Base-by-base conservation (phyloP, 2,113 vertebrate genomes). In the Hypomesus transpacificus region DNA sequence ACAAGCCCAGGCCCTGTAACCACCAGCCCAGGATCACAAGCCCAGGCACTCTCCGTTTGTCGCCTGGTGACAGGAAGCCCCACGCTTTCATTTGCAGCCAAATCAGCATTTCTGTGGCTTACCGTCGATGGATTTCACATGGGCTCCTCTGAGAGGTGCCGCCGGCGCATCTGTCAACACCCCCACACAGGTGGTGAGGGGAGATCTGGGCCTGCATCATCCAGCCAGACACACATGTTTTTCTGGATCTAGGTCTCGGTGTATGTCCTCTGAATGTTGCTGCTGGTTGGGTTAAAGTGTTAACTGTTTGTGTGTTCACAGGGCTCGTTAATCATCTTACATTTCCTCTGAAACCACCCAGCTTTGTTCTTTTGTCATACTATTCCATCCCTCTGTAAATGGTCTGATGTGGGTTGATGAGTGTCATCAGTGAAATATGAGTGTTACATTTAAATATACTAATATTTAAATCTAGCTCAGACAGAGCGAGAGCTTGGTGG, bases 101-200 rank as follows among this genome's bases (percentile, higher is more conserved):
- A 74, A 74, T 56, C 67, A 39, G 64, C 22, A 28, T 72, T 74
- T 78, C 66, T 61, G 78, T 18, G 76, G 74, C 68, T 60, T 66
- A 66, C 50, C 54, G 51, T 81, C 50, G 31, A 71, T 78, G 77
- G 75, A 76, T 75, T 84, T 81, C 80, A 57, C 78, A 73, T 68
- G 51, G 59, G 54, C 59, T 56, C 63, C 71, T 72, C 24, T 16
- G 53, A 70, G 68, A 80, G 69, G 66, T 79, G 76, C 80, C 68
- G 65, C 83, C 80, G 84, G 79, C 80, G 82, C 80, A 72, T 86
- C 82, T 56, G 62, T 85, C 83, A 68, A 83, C 87, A 82, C 80
- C 60, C 74, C 66, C 4, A 75, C 76, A 71, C 79, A 77, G 79
- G 81, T 80, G 80, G 83, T 77, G 70, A 53, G 68, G 52, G 70